Conservation (phyloP, 2,797 vertebrate species). For the Urocyon cinereoargenteus region DNA sequence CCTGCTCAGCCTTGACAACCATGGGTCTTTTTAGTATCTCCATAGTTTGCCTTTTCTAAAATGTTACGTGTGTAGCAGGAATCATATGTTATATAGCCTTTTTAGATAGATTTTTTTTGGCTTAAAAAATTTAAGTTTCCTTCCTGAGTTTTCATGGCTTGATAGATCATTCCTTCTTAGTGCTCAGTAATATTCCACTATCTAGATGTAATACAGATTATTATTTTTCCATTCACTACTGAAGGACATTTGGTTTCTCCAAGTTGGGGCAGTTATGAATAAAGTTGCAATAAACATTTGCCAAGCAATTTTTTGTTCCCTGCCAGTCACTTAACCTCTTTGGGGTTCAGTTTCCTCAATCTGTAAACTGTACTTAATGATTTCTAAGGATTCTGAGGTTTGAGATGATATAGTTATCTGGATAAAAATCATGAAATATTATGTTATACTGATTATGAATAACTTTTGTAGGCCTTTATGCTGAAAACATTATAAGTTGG, state of each 20-base stretch:
- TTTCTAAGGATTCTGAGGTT: background rate
- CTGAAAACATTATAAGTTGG: background rate
- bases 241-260: background rate
- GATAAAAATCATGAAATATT: background rate
- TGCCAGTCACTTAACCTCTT: background rate
- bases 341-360: background rate
- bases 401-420: slow-evolving; percentile 9
- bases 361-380: background rate
- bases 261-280: background rate
- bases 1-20: background rate
- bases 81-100: background rate
- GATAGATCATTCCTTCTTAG: background rate
- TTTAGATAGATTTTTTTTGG: background rate
- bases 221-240: background rate
- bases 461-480: background rate
- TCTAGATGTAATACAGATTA: background rate
- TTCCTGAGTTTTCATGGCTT: background rate
- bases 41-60: background rate
- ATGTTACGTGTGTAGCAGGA: background rate
- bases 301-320: slow-evolving; percentile 3
- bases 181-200: background rate
- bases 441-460: background rate
- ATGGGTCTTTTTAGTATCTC: background rate
- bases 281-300: background rate
- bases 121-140: background rate